A percentile compares a stretch with the other conserved stretches of the same genome.
phyloP scores from a whole-genome alignment of 1,140 invertebrate species.

The Caenorhabditis briggsae region DNA sequence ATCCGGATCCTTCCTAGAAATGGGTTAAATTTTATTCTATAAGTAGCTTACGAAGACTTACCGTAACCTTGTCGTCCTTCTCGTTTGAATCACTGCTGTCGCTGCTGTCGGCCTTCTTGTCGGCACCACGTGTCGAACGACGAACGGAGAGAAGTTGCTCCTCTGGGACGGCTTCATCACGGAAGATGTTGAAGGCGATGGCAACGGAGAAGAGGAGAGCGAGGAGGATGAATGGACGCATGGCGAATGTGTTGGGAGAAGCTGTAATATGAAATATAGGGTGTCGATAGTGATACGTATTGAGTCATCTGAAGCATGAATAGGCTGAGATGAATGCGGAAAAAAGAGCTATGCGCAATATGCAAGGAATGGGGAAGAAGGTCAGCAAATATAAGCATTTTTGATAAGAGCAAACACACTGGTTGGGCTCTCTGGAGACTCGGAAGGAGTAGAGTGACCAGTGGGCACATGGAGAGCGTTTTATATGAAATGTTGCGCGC shows the following conservation, averaged over 20 bases:
- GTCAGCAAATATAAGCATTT: constrained; percentile 41
- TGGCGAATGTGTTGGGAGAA: neutral
- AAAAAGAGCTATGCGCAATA: neutral
- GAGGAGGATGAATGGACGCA: constrained; percentile 34
- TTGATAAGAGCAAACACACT: constrained; percentile 49
- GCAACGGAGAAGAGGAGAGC: constrained; percentile 46
- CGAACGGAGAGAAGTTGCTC: constrained; percentile 40
- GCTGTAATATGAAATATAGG: constrained; percentile 47
- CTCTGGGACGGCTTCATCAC: constrained; percentile 27
- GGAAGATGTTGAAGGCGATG: constrained; percentile 41
- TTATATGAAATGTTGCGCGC: neutral
- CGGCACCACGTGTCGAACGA: neutral
- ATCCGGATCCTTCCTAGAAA: constrained; percentile 36
- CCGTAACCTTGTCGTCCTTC: constrained; percentile 30
- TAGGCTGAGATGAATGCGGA: constrained; percentile 29
- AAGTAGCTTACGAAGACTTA: too few species aligned
- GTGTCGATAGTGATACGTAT: neutral
- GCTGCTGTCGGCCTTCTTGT: constrained; percentile 8
- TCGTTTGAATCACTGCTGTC: constrained; percentile 47
- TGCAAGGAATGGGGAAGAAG: constrained; percentile 12
- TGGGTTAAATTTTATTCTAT: too few species aligned
- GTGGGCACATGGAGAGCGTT: neutral
- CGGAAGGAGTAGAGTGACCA: neutral
- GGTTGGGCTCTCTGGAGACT: neutral
- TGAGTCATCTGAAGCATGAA: constrained; percentile 48